These are phyloP conservation scores for Stigmatopora argus DNA, from an alignment of 2,113 vertebrate species.

Conservation along the genomic window DNA sequence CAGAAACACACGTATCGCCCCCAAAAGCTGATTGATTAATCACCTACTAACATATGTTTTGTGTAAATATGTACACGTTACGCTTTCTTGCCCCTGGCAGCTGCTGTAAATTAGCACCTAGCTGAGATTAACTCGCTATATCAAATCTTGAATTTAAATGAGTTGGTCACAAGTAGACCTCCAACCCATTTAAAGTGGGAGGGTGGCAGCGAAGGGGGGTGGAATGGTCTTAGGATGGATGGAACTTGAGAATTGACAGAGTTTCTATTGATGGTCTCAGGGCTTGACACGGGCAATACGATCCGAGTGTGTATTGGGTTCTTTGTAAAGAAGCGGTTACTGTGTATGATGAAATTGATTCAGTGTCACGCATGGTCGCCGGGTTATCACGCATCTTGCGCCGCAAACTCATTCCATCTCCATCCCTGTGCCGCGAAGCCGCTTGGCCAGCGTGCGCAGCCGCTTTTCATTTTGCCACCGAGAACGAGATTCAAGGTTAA, in stretches of 20 bases:
- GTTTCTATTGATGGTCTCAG: constrained; percentile 11
- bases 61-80: constrained; percentile 24
- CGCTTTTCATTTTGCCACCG: constrained; percentile 32
- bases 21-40: background rate
- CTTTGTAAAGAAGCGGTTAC: constrained; percentile 29
- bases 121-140: constrained; percentile 32
- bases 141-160: constrained; percentile 24
- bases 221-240: background rate
- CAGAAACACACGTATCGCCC: no score
- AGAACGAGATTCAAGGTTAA: constrained; percentile 47
- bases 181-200: no score
- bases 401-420: constrained; percentile 43
- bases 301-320: constrained; percentile 18
- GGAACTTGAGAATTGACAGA: background rate
- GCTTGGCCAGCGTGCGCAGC: constrained; percentile 22
- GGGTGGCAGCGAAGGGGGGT: no score
- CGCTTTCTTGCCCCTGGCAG: constrained; percentile 25
- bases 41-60: background rate
- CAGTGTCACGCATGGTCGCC: constrained; percentile 52
- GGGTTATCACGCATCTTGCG: constrained; percentile 58
- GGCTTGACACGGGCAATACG: constrained; percentile 10
- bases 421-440: constrained; percentile 25
- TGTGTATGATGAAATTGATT: constrained; percentile 50
- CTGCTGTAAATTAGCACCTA: constrained; percentile 36
- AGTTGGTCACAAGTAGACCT: no score